A percentile compares a stretch with the other conserved stretches of the same genome.
These are phyloP conservation scores for Grammomys dolichurus DNA, from an alignment of 2,113 vertebrate genomes.

Conservation along the genomic window DNA sequence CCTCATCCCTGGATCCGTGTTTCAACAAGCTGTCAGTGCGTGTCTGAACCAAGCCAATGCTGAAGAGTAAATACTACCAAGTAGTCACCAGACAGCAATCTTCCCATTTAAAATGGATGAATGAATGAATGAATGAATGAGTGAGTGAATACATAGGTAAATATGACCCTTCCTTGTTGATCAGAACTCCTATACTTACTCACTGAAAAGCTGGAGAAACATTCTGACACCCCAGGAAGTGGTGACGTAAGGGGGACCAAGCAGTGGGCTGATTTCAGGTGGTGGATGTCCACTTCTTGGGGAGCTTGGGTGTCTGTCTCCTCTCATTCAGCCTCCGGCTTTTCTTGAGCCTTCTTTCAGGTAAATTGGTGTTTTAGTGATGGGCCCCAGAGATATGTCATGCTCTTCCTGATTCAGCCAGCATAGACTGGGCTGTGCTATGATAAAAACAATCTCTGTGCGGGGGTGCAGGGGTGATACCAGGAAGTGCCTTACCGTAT, in stretches of 20 bases:
- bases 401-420: not conserved
- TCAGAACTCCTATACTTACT: not conserved
- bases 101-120: not conserved
- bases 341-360: not conserved
- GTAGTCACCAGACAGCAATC: not conserved
- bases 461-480: not conserved
- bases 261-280: not conserved
- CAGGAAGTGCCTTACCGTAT: not conserved
- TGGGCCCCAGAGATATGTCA: not conserved
- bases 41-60: not conserved
- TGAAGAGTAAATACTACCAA: not conserved
- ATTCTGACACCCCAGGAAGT: not conserved
- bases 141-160: not conserved
- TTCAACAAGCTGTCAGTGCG: not conserved
- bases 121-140: not conserved
- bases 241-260: not conserved
- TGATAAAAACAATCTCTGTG: not conserved
- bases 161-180: not conserved
- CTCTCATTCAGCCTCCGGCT: not conserved
- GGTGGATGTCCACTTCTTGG: not conserved
- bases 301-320: constrained; percentile 13
- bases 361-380: not conserved
- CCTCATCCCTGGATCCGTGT: not conserved
- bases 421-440: not conserved
- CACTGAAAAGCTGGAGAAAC: not conserved